A percentile compares a stretch with the other conserved stretches of the same genome.
Evolutionary conservation across 1,140 invertebrate genomes (phyloP).

Genomic region (Ceratina calcarata): DNA sequence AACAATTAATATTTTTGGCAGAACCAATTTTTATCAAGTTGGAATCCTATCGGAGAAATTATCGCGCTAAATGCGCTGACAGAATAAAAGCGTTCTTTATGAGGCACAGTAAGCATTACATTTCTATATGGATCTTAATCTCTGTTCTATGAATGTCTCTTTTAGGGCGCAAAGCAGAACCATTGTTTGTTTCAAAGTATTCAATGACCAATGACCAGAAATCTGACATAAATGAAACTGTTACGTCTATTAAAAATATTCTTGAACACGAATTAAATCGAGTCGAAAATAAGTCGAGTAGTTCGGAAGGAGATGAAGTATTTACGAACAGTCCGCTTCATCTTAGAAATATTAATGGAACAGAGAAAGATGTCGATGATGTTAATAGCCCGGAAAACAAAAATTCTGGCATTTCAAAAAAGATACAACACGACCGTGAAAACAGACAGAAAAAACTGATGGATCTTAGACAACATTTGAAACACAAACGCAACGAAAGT

Average conservation of each 20-base stretch:
- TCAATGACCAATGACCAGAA: not conserved
- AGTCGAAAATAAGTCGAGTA: not conserved
- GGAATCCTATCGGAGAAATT: constrained; percentile 38
- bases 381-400: not conserved
- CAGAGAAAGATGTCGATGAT: not conserved
- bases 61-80: constrained; percentile 11
- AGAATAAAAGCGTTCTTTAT: constrained; percentile 53
- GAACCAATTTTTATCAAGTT: constrained; percentile 33
- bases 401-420: not conserved
- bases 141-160: not conserved
- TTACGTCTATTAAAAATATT: not conserved
- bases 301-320: not conserved
- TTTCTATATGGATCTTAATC: not conserved
- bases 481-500: not conserved
- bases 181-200: not conserved
- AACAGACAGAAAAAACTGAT: not conserved
- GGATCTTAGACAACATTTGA: not conserved
- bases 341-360: not conserved
- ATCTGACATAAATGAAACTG: not conserved
- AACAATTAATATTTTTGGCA: constrained; percentile 43
- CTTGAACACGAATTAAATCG: not conserved
- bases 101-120: constrained; percentile 35
- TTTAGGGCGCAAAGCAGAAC: not conserved
- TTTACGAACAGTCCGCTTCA: not conserved
- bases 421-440: not conserved